Conservation (phyloP, 2,797 vertebrate genomes). For the Orestias chungarensis region DNA sequence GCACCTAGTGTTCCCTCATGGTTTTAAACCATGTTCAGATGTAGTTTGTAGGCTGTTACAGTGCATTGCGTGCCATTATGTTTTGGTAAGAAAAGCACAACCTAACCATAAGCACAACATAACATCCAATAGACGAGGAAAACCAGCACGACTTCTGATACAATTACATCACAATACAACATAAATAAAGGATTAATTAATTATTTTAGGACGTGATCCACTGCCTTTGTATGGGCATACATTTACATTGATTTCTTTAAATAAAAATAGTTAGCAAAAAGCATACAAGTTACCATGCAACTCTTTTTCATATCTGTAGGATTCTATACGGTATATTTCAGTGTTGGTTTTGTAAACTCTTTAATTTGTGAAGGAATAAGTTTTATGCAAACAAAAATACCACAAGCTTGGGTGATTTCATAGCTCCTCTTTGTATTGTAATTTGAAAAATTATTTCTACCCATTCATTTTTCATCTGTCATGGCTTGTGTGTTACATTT, state of each 20-base stretch:
- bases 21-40: conserved; percentile 37
- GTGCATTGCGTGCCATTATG: conserved; percentile 15
- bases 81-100: conserved; percentile 23
- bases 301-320: neutral
- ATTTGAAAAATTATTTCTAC: neutral
- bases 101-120: conserved; percentile 43
- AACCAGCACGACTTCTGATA: conserved; percentile 39
- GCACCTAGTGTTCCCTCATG: conserved; percentile 50
- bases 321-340: too few species aligned
- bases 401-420: neutral
- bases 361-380: too few species aligned
- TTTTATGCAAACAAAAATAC: neutral
- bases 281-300: neutral
- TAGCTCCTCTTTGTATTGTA: neutral
- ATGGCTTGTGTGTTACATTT: neutral
- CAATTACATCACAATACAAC: conserved; percentile 27
- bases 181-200: conserved; percentile 39
- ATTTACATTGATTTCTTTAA: conserved; percentile 54
- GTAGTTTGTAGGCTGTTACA: conserved; percentile 46
- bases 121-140: conserved; percentile 49
- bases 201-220: conserved; percentile 51
- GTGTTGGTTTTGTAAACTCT: too few species aligned
- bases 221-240: conserved; percentile 19
- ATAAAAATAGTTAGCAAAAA: neutral
- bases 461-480: neutral